Evolutionary conservation across 2,797 vertebrate genomes (phyloP), one percentile per base, ranked within the genome.

Genomic region (Masticophis lateralis): DNA sequence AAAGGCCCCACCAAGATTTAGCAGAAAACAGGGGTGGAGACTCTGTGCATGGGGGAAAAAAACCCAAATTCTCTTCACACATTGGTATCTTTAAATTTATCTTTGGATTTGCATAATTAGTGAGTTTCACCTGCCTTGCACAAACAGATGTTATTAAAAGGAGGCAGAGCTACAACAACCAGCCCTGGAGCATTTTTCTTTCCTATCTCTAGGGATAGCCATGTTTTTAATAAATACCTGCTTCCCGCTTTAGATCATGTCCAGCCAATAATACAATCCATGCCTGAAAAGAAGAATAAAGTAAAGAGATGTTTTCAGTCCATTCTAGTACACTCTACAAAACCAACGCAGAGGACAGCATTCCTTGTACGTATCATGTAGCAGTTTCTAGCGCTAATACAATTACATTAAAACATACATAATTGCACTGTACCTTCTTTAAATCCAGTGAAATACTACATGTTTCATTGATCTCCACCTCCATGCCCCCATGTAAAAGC

Each of bases 201-300:
- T 47, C 57, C 87, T 0, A 1, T 61, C 56, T 91, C 0, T 4
- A 0, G 18, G 88, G 60, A 63, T 0, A 0, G 22, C 66, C 0
- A 37, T 2, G 57, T 47, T 94, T 94, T 0, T 10, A 95, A 74
- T n/a, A 88, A 95, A 37, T 95, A 97, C 94, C 95, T 97, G 95
- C 94, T 96, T 95, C 60, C 37, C 37, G 61, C 43, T 91, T 0
- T 0, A 94, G 93, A 57, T 61, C 0, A 0, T 32, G 95, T 94
- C 92, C 94, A 95, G 79, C 25, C 91, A 96, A 89, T 1, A 0
- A 28, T 0, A 0, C 51, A 2, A 0, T 32, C 2, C 1, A 53
- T 1, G 0, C 63, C 83, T 83, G 93, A 93, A 69, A 94, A 91
- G 22, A 27, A 91, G 57, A 61, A 89, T 95, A 63, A 95, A 93